Evolutionary conservation across 2,797 vertebrate genomes (phyloP).

Genomic region (Hypotaenidia philippensis): DNA sequence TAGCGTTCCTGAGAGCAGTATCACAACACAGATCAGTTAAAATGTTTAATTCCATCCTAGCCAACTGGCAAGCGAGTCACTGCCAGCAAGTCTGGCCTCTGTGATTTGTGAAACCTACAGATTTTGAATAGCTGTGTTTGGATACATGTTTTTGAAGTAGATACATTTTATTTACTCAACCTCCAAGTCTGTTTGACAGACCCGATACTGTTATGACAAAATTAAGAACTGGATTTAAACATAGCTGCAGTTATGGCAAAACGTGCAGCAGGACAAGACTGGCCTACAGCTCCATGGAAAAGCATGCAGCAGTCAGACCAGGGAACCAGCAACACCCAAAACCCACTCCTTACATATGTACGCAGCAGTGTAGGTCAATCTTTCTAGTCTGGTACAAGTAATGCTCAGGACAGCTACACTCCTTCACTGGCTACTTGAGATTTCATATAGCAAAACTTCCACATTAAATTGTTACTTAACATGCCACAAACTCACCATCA

Average conservation of each 20-base stretch:
- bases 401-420: not conserved
- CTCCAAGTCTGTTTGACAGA: not conserved
- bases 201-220: accelerated
- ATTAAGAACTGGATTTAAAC: not conserved
- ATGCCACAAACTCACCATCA: not conserved
- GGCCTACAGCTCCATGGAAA: not conserved
- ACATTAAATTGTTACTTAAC: not conserved
- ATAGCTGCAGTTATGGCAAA: not conserved
- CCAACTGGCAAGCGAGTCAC: not conserved
- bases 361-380: accelerated
- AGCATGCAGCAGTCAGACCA: not conserved
- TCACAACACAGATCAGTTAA: not conserved
- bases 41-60: not conserved
- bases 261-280: not conserved
- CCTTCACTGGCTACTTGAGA: not conserved
- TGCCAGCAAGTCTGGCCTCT: not conserved
- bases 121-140: not conserved
- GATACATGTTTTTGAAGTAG: not conserved
- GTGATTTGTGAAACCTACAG: accelerated
- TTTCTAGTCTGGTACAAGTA: not conserved
- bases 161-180: accelerated
- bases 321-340: not conserved
- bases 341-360: not conserved
- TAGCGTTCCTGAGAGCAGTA: not conserved
- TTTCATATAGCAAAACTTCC: not conserved